Conservation (phyloP, 2,113 vertebrate species). For the Sakesphorus luctuosus region DNA sequence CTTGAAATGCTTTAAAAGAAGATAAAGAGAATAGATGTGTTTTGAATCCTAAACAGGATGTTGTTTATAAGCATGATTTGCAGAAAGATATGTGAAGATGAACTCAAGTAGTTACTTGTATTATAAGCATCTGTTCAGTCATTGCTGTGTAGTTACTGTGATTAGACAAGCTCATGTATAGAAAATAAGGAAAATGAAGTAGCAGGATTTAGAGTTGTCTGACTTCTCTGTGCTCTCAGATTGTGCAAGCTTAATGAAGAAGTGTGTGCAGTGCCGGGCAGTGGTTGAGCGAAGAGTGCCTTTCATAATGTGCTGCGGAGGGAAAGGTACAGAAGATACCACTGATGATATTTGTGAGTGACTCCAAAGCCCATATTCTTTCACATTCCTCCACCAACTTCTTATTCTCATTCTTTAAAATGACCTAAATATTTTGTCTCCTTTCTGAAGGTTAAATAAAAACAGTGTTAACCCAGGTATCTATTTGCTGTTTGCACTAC, state of each 20-base stretch:
- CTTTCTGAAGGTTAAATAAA: not conserved
- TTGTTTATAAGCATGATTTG: not conserved
- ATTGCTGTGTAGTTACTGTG: not conserved
- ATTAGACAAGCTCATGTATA: not conserved
- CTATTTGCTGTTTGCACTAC: not conserved
- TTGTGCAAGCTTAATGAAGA: constrained; percentile 98
- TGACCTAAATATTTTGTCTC: not conserved
- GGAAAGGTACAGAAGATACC: constrained; percentile 95
- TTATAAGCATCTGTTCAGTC: not conserved
- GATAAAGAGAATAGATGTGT: not conserved
- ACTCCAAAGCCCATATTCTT: constrained; percentile 58
- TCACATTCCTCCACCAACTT: not conserved
- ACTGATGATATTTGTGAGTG: constrained; percentile 95
- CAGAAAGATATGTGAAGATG: not conserved
- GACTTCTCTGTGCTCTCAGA: constrained; percentile 74
- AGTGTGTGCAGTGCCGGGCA: constrained; percentile 97
- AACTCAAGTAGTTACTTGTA: not conserved
- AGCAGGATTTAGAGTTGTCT: not conserved
- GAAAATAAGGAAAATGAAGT: not conserved
- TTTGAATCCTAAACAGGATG: not conserved
- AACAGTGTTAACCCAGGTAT: not conserved
- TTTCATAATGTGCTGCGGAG: constrained; percentile 95
- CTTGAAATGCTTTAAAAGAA: not conserved
- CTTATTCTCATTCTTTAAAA: not conserved
- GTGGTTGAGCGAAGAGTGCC: constrained; percentile 95